A percentile compares a stretch with the other conserved stretches of the same genome.
Conservation (phyloP, 1,140 invertebrate genomes). For the Scaptomyza graminum region DNA sequence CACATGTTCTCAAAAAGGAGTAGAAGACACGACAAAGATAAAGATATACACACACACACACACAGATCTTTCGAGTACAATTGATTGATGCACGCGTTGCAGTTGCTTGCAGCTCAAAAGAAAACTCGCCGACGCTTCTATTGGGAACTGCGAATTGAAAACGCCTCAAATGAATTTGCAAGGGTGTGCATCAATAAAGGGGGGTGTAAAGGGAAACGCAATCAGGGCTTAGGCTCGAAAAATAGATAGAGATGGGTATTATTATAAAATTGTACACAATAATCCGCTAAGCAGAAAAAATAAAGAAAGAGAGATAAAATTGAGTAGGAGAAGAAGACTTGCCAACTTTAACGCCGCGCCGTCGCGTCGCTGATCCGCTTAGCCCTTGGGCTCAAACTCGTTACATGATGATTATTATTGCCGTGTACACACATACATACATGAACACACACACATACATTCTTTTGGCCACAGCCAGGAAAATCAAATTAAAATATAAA, state of each 20-base stretch:
- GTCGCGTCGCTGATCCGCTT: conserved; percentile 57
- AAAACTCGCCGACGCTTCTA: conserved; percentile 21
- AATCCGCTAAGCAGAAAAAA: conserved; percentile 54
- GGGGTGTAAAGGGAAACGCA: conserved; percentile 19
- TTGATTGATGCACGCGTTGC: conserved; percentile 49
- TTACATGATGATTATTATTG: conserved; percentile 66
- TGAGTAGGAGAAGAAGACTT: conserved; percentile 20
- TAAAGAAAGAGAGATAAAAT: not conserved
- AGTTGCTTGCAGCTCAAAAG: conserved; percentile 45
- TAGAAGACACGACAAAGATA: conserved; percentile 41
- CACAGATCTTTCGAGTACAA: conserved; percentile 33
- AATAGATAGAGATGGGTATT: conserved; percentile 46
- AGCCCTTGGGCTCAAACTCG: conserved; percentile 57
- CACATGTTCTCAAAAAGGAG: conserved; percentile 63
- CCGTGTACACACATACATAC: conserved; percentile 19
- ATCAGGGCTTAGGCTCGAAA: conserved; percentile 65
- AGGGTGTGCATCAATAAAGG: not conserved
- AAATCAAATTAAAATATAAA: conserved; percentile 82
- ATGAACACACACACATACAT: not conserved
- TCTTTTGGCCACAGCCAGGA: conserved; percentile 47
- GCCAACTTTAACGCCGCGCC: conserved; percentile 51
- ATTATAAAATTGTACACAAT: conserved; percentile 55
- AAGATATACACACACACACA: conserved; percentile 54
- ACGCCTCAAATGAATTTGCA: conserved; percentile 21
- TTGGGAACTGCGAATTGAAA: conserved; percentile 50